These are phyloP conservation scores for Morinoia aosen DNA, from an alignment of 2,888 invertebrate genomes.

Conservation along the genomic window DNA sequence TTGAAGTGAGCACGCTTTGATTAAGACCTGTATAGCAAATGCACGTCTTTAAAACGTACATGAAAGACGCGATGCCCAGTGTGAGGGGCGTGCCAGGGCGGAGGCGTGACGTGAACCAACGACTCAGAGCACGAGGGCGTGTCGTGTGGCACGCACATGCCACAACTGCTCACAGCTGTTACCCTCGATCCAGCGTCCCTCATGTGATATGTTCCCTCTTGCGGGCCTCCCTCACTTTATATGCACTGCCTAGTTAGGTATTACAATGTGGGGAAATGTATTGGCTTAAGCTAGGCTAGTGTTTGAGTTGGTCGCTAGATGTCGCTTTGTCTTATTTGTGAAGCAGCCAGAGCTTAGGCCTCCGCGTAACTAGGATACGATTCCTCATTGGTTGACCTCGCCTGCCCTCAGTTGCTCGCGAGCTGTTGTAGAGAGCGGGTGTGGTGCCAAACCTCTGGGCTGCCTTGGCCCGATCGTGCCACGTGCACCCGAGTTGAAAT, in stretches of 20 bases:
- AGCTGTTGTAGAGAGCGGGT: neutral
- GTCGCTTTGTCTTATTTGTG: neutral
- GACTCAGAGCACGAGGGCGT: neutral
- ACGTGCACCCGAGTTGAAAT: slow-evolving; percentile 15
- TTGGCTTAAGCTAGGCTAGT: neutral
- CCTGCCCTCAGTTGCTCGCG: slow-evolving; percentile 24
- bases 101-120: neutral
- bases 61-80: neutral
- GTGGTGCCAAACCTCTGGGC: neutral
- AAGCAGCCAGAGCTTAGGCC: neutral
- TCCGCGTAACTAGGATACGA: neutral
- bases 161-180: too few species aligned
- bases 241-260: too few species aligned
- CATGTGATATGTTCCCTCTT: too few species aligned
- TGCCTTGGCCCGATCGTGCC: neutral
- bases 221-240: too few species aligned
- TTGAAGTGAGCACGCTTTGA: neutral
- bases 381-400: neutral
- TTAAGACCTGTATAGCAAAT: neutral
- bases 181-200: too few species aligned
- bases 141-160: neutral
- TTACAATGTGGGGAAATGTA: too few species aligned
- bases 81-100: neutral
- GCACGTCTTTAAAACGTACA: neutral
- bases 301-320: neutral